phyloP scores from a whole-genome alignment of 37 sponge, comb jelly and placozoan genomes.

The Dysidea cf. avara region DNA sequence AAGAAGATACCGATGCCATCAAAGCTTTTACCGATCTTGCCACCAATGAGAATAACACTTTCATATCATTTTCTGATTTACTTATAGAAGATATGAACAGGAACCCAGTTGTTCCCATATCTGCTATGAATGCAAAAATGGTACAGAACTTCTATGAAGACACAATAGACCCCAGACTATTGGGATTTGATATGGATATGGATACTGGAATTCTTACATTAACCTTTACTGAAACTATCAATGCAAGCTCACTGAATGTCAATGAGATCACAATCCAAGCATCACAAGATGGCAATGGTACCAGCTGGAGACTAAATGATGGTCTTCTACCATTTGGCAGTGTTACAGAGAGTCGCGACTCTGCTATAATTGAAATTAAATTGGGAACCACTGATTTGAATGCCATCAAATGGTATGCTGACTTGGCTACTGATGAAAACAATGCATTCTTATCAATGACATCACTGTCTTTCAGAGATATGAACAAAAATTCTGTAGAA shows the following conservation, averaged over 20 bases:
- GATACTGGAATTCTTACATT: slow-evolving; percentile 54
- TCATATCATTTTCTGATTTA: slow-evolving; percentile 47
- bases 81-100: slow-evolving; percentile 74
- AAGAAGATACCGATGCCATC: slow-evolving; percentile 71
- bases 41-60: slow-evolving; percentile 68
- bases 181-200: slow-evolving; percentile 64
- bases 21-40: slow-evolving; percentile 78
- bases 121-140: slow-evolving; percentile 21
- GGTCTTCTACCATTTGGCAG: slow-evolving; percentile 30
- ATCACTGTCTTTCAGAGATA: slow-evolving; percentile 47
- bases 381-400: slow-evolving; percentile 70
- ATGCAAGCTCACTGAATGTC: slow-evolving; percentile 66
- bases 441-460: slow-evolving; percentile 66
- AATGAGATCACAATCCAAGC: slow-evolving; percentile 45
- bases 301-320: slow-evolving; percentile 38
- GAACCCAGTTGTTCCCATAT: slow-evolving; percentile 63
- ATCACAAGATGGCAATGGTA: background rate
- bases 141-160: slow-evolving; percentile 55
- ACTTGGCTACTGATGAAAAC: slow-evolving; percentile 46
- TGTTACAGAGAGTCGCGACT: slow-evolving; percentile 39
- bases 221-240: slow-evolving; percentile 75
- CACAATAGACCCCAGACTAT: slow-evolving; percentile 43
- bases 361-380: slow-evolving; percentile 54
- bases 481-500: slow-evolving; percentile 67
- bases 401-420: slow-evolving; percentile 47